These are phyloP conservation scores for Salvelinus sp. DNA, from an alignment of 2,113 vertebrate genomes.

Conservation along the genomic window DNA sequence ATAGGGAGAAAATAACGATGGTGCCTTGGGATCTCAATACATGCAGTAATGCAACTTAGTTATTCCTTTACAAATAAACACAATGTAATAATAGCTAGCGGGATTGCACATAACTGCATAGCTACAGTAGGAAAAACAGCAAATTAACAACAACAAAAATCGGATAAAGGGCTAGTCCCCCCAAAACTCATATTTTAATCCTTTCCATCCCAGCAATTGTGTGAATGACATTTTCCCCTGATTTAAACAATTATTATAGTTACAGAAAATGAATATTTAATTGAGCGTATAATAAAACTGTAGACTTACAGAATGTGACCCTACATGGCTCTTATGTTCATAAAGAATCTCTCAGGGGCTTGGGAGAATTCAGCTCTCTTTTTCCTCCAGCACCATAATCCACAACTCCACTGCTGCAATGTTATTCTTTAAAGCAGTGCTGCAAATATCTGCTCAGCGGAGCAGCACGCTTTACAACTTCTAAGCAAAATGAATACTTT, in stretches of 20 bases:
- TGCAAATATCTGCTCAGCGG: conserved; percentile 67
- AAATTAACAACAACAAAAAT: not conserved
- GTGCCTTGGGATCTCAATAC: conserved; percentile 47
- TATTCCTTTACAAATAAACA: not conserved
- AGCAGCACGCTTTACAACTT: conserved; percentile 83
- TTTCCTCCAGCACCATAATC: conserved; percentile 59
- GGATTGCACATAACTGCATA: not conserved
- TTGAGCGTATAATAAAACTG: not conserved
- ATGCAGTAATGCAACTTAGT: conserved; percentile 18
- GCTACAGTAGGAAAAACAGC: not conserved
- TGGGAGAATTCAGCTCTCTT: conserved; percentile 17
- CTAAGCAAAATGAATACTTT: conserved; percentile 93
- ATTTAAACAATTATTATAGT: too few relatives aligned
- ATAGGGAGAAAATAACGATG: conserved; percentile 53
- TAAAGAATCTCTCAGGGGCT: not conserved
- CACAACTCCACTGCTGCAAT: conserved; percentile 71
- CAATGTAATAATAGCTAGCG: not conserved
- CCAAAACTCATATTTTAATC: not conserved
- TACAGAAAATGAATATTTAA: not conserved
- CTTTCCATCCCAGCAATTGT: too few relatives aligned
- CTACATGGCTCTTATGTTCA: not conserved
- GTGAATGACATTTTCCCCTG: too few relatives aligned
- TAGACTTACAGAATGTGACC: not conserved
- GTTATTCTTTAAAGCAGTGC: conserved; percentile 69
- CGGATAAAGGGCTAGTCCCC: not conserved